phyloP scores from a whole-genome alignment of 2,113 vertebrate genomes.

The Istiophorus platypterus region DNA sequence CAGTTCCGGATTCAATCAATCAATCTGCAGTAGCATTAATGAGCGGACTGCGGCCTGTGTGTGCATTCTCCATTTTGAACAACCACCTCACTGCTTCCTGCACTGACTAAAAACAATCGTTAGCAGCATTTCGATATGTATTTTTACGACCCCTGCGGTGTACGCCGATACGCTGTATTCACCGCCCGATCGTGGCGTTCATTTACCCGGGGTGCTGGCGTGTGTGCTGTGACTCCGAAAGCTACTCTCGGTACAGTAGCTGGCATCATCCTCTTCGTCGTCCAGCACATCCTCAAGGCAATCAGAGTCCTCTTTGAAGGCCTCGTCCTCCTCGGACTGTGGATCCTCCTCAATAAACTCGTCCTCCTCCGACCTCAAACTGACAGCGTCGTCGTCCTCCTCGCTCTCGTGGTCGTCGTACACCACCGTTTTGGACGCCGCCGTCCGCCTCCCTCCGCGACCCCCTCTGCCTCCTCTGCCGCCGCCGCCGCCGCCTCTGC shows the following conservation, averaged over 20 bases:
- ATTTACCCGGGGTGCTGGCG: slow-evolving; percentile 95
- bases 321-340: slow-evolving; percentile 88
- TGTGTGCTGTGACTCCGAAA: slow-evolving; percentile 97
- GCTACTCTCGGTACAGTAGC: slow-evolving; percentile 97
- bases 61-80: slow-evolving; percentile 96
- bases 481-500: slow-evolving; percentile 85
- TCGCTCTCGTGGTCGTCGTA: slow-evolving; percentile 98
- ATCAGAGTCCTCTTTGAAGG: slow-evolving; percentile 89
- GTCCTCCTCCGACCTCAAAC: slow-evolving; percentile 90
- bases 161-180: not conserved
- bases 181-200: not conserved
- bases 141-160: not conserved
- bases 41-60: slow-evolving; percentile 78
- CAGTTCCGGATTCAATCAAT: not conserved
- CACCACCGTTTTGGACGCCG: slow-evolving; percentile 89
- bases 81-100: slow-evolving; percentile 84
- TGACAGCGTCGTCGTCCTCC: slow-evolving; percentile 88
- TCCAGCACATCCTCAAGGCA: slow-evolving; percentile 87
- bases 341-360: slow-evolving; percentile 90
- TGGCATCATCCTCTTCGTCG: slow-evolving; percentile 92
- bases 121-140: not conserved
- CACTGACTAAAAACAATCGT: slow-evolving; percentile 7
- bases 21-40: slow-evolving; percentile 54
- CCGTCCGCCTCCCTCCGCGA: slow-evolving; percentile 84
- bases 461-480: slow-evolving; percentile 88